A percentile compares a stretch with the other conserved stretches of the same genome.
Evolutionary conservation across 2,797 vertebrate species (phyloP).

Genomic region (Microchirus variegatus): DNA sequence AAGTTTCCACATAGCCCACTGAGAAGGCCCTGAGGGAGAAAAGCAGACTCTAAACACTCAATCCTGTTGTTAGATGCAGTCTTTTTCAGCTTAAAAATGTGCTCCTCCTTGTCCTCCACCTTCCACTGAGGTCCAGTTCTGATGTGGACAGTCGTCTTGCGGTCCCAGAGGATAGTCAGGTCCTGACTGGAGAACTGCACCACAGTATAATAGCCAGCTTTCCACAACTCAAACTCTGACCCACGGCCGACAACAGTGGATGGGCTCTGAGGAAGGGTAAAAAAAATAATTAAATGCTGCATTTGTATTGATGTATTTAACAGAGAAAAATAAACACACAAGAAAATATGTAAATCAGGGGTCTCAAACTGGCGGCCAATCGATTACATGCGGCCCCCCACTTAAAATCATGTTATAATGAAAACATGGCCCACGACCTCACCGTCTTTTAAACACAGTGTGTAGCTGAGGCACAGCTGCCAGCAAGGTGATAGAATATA

Average conservation of each 20-base stretch:
- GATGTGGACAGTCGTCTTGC: conserved; percentile 95
- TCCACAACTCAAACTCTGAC: conserved; percentile 92
- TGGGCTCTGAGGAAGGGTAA: conserved; percentile 70
- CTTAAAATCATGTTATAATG: too few relatives aligned
- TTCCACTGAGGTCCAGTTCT: conserved; percentile 96
- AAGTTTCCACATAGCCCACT: conserved; percentile 97
- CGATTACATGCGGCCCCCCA: too few relatives aligned
- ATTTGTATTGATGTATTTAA: neutral
- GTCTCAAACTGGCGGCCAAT: too few relatives aligned
- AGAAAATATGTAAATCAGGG: neutral
- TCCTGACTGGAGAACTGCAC: conserved; percentile 91
- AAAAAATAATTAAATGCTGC: neutral
- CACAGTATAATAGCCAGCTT: conserved; percentile 92
- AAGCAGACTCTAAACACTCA: neutral
- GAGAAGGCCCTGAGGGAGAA: conserved; percentile 69
- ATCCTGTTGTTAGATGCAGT: neutral
- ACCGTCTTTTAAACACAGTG: too few relatives aligned
- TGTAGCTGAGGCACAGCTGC: too few relatives aligned
- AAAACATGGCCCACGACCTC: too few relatives aligned
- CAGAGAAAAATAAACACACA: neutral
- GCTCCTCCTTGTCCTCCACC: conserved; percentile 73
- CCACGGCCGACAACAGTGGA: conserved; percentile 83
- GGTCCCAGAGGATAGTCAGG: conserved; percentile 95
- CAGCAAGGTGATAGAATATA: too few relatives aligned
- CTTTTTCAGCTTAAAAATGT: neutral